phyloP scores from a whole-genome alignment of 1,140 invertebrate species.

The Eulimnadia texana region DNA sequence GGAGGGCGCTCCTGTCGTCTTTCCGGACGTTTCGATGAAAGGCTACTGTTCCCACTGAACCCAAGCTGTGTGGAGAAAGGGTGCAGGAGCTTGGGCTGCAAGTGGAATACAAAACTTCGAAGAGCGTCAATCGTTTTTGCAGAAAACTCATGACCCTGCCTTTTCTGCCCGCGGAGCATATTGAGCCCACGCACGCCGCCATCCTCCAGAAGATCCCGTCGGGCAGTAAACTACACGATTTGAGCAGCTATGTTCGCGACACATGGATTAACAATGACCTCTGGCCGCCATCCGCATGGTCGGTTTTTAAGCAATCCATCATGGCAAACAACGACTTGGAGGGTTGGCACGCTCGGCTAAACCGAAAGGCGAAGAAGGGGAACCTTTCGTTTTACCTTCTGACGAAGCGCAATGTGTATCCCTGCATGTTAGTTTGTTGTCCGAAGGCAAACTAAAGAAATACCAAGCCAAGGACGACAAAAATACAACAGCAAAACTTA shows the following conservation, averaged over 20 bases:
- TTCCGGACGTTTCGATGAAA: background rate
- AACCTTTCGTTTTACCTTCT: background rate
- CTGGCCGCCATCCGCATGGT: background rate
- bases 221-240: background rate
- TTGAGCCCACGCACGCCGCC: background rate
- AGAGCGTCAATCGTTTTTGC: background rate
- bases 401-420: background rate
- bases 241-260: background rate
- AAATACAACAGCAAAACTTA: background rate
- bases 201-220: background rate
- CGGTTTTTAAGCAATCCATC: background rate
- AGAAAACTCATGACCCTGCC: background rate
- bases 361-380: background rate
- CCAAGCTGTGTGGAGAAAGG: constrained; percentile 4
- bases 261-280: background rate
- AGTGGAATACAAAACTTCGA: background rate
- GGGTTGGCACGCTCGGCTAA: background rate
- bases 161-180: background rate
- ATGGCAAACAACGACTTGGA: constrained; percentile 5
- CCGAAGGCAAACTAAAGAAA: background rate
- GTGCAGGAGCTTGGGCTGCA: constrained; percentile 1
- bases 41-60: background rate
- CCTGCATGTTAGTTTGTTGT: background rate
- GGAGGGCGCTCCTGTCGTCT: background rate
- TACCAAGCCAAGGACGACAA: background rate